Conservation (phyloP, 2,113 vertebrate genomes). For the Notarius quadriscutis region DNA sequence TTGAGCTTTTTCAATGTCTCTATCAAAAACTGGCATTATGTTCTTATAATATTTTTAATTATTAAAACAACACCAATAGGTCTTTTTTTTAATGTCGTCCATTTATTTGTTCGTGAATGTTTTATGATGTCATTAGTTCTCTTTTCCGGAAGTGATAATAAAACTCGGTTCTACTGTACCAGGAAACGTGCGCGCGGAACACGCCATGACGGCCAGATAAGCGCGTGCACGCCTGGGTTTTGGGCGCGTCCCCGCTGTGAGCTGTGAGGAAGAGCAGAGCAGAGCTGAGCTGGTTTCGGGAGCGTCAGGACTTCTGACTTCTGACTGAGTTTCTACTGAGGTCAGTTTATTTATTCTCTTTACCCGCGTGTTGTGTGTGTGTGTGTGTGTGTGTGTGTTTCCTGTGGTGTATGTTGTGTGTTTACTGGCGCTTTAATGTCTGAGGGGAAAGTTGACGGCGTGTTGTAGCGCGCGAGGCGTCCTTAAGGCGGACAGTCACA, state of each 20-base stretch:
- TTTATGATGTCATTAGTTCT: neutral
- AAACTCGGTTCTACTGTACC: neutral
- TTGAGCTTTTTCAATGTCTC: neutral
- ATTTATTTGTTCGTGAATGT: neutral
- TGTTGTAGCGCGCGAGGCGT: neutral
- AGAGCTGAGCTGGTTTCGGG: neutral
- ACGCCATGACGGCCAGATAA: neutral
- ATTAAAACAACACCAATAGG: neutral
- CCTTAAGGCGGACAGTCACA: neutral
- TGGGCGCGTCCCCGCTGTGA: constrained; percentile 22
- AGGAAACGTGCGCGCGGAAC: constrained; percentile 21
- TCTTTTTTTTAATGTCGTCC: neutral
- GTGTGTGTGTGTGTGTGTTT: neutral
- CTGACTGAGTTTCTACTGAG: neutral
- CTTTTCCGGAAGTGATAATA: neutral
- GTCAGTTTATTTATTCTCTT: neutral
- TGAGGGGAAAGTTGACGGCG: neutral
- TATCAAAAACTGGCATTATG: neutral
- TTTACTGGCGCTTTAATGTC: neutral
- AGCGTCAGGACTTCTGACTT: neutral
- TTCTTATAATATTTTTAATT: neutral
- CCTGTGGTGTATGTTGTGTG: neutral
- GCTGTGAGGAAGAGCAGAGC: neutral
- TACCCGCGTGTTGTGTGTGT: neutral
- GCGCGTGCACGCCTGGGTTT: constrained; percentile 9